Base-by-base conservation (phyloP, 2,797 vertebrate genomes). In the Malurus splendens region DNA sequence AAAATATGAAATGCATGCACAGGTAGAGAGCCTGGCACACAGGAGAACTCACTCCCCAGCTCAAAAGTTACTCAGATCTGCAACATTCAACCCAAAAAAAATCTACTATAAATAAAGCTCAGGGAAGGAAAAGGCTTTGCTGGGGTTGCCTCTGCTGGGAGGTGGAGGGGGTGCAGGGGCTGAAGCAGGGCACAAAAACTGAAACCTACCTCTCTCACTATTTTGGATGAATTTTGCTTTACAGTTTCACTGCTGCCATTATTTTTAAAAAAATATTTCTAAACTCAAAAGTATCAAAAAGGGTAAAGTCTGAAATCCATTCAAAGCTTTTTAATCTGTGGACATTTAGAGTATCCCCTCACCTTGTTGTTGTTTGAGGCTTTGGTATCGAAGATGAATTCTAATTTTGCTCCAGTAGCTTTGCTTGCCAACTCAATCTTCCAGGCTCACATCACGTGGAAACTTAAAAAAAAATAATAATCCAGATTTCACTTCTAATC, bases 401-500 rank as follows among this genome's bases (percentile, higher is more conserved):
- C 47, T 87, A 86, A 87, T 87, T 83, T 76, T 71, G 23, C 30
- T 76, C 44, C 38, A 48, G 42, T 38, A 77, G 39, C 81, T 96
- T 72, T 83, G 33, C 44, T 84, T 77, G 65, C 61, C 44, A 67
- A 9, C 47, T 56, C 4, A 4, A 75, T 44, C 87, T 89, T 89
- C 79, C 65, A 85, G 89, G 45, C 44, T 83, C 56, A 3, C 59
- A 77, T 60, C 51, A n/a, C 16, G 66, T 6, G 7, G 32, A 72
- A 89, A 61, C 54, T 79, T 59, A 44, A 70, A 41, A 78, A 48
- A 42, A 81, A 38, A 30, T 57, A 41, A 12, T 36, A 59, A 89
- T 42, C 64, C 56, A 61, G 32, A 82, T 93, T 94, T 94, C 70
- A 76, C 86, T 92, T 95, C 93, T 92, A 92, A 92, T 94, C 85